Base-by-base conservation (phyloP, 2,797 vertebrate genomes). In the Potorous gilbertii region DNA sequence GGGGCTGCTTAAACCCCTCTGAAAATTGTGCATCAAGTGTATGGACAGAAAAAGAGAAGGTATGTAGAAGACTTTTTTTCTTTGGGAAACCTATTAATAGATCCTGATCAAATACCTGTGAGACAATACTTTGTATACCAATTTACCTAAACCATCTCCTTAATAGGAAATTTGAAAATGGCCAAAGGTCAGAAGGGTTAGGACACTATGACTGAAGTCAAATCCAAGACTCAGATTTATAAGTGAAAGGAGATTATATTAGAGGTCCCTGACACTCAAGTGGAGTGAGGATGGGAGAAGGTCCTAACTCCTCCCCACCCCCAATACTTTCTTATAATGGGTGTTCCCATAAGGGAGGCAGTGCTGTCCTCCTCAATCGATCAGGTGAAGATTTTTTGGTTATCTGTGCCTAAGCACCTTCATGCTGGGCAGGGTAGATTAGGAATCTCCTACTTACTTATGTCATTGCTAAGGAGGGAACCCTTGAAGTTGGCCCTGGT, bases 21-120 rank as follows among this genome's bases (percentile, higher is more conserved):
- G 87, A 66, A 96, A 89, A 93, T 94, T 95, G 94, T 94, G 91
- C 94, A 97, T 96, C 66, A 89, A 31, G 81, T 62, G 74, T 62
- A 31, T 90, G 57, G 92, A 54, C 8, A 24, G 40, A 81, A 34
- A 95, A 31, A 91, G 56, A 94, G 14, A 11, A 21, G 0, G 0
- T 24, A 59, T 52, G 92, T 29, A 54, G 52, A 87, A 57, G 18
- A 28, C 28, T 55, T 54, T 81, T 93, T 95, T 54, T 27, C 74
- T 93, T 89, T 94, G 91, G 93, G 91, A 96, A 97, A 89, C 3
- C 3, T 28, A 52, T 5, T 56, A 92, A 34, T 55, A 96, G 34
- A 74, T 62, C 28, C 50, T 50, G 55, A 56, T 1, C 91, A 10
- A 29, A 40, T 0, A 40, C 29, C 52, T 40, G 74, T 81, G 21